Base-by-base conservation (phyloP, 2,797 vertebrate genomes). In the Hydrophis major region DNA sequence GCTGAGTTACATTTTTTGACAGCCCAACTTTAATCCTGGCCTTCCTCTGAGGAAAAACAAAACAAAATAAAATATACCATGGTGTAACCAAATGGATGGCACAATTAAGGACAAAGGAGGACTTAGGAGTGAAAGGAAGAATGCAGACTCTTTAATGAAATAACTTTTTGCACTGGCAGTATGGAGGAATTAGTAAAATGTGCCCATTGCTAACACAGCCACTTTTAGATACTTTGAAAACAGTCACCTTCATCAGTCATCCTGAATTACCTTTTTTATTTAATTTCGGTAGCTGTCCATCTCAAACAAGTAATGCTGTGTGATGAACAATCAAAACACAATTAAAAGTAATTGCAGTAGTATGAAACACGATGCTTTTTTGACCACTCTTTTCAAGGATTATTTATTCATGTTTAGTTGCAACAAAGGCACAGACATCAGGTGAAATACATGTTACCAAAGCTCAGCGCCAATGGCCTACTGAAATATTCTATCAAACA, bases 1-100 rank as follows among this genome's bases (percentile, higher is more conserved):
- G 93, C 94, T 95, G 95, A 94, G 92, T 69, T 47, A 25, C 95
- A 88, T 93, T 95, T 94, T 91, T n/a, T 96, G 96, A 97, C 94
- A 96, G 92, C 94, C 89, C n/a, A 0, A 18, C 93, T 96, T 93
- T 93, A 28, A 7, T 97, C 94, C 90, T 96, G 96, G 96, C 92
- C 95, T 4, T 94, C 96, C 96, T 90, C 94, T 5, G 13, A 32
- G 32, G n/a, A 6, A 3, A 92, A 0, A 3, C 50, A 53, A 95
- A 92, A 66, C 89, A 53, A 95, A 94, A 94, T 93, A 69, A 94
- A 95, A 94, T 92, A 93, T 95, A 89, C 88, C 90, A 0, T n/a
- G 2, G 32, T 88, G 66, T 78, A 94, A 86, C 63, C 88, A 92
- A 91, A 93, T 14, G 93, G 89, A 92, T 53, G 86, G 89, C 90